A percentile compares a stretch with the other conserved stretches of the same genome.
phyloP scores from a whole-genome alignment of 2,888 invertebrate genomes.

The Salpingus planirostris region DNA sequence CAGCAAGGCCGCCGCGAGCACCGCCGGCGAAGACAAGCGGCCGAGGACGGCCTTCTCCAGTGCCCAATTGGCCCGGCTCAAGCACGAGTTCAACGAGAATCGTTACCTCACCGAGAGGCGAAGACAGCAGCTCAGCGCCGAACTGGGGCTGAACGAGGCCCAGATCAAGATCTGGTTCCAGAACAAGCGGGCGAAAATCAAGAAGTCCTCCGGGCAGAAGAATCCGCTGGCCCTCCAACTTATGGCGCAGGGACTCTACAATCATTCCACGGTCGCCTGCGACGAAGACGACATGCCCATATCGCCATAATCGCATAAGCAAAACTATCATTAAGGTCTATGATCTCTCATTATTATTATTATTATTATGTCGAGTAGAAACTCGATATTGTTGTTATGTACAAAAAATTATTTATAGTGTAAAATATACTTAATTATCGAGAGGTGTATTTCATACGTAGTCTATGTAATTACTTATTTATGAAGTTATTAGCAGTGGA shows the following conservation, averaged over 20 bases:
- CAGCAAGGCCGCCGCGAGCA: constrained; percentile 42
- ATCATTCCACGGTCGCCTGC: constrained; percentile 60
- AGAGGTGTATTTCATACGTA: not conserved
- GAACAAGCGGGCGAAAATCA: constrained; percentile 94
- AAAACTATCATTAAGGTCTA: constrained; percentile 5
- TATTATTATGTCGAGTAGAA: no score
- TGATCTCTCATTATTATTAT: constrained; percentile 14
- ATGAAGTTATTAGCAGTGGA: no score
- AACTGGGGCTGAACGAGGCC: constrained; percentile 87
- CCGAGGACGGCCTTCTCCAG: constrained; percentile 94
- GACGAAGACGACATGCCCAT: constrained; percentile 49
- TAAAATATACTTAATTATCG: not conserved
- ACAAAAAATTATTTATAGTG: constrained; percentile 1
- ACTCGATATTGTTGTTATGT: constrained; percentile 12
- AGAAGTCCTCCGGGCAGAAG: constrained; percentile 79
- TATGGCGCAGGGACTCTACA: constrained; percentile 92
- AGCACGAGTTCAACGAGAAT: constrained; percentile 89
- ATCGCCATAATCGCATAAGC: constrained; percentile 15
- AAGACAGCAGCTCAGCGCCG: constrained; percentile 82
- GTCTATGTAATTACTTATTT: no score
- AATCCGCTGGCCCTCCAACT: constrained; percentile 81
- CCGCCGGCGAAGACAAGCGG: constrained; percentile 68
- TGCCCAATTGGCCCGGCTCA: constrained; percentile 82
- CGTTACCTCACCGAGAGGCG: constrained; percentile 88
- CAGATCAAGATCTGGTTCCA: constrained; percentile 98